These are phyloP conservation scores for Girardia tigrina DNA, from an alignment of 2,888 invertebrate genomes.

Conservation along the genomic window DNA sequence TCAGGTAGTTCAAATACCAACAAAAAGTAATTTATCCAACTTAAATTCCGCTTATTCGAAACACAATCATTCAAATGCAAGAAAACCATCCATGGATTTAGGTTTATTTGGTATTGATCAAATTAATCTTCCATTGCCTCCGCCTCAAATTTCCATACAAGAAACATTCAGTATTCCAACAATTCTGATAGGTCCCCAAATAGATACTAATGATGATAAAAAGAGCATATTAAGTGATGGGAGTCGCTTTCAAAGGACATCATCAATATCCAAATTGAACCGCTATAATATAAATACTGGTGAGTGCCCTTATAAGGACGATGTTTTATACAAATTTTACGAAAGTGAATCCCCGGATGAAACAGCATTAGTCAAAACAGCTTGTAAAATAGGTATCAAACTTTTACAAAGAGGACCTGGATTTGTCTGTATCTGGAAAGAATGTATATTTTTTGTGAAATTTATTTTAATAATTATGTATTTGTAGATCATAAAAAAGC, in stretches of 20 bases:
- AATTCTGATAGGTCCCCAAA: not conserved
- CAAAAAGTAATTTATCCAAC: not conserved
- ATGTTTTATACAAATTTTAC: constrained; percentile 16
- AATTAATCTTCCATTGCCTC: not conserved
- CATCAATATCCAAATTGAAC: constrained; percentile 6
- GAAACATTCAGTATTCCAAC: not conserved
- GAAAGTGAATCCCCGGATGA: constrained; percentile 61
- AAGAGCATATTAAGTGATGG: not conserved
- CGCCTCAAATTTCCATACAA: not conserved
- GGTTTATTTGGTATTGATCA: not conserved
- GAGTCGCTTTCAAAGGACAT: not conserved
- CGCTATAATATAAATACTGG: not conserved
- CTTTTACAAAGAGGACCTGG: constrained; percentile 66
- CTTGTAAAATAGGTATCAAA: constrained; percentile 66
- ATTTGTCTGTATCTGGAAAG: constrained; percentile 60
- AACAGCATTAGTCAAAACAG: constrained; percentile 82
- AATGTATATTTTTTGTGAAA: constrained; percentile 48
- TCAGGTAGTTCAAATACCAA: constrained; percentile 1
- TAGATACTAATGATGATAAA: not conserved
- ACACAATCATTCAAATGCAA: not conserved
- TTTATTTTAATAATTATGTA: not conserved
- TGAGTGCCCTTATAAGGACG: constrained; percentile 48
- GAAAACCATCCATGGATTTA: not conserved
- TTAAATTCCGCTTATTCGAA: constrained; percentile 9
- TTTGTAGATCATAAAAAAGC: constrained; percentile 43